Conservation (phyloP, 2,113 vertebrate species). For the Myocastor coypus region DNA sequence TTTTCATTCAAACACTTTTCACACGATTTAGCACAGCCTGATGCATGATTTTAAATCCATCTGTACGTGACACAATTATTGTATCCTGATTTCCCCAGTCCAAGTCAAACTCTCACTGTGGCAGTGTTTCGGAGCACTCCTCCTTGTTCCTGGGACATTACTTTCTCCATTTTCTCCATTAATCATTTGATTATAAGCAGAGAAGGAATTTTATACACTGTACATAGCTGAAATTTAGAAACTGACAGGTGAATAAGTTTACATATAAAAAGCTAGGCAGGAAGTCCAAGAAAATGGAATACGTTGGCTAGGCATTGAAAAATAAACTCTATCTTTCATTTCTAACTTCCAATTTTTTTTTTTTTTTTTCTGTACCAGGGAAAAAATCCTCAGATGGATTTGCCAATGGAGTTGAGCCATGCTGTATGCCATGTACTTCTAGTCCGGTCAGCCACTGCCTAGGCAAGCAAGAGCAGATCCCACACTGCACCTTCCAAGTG, state of each 20-base stretch:
- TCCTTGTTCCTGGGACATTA: conserved; percentile 49
- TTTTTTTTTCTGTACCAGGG: neutral
- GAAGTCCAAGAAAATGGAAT: neutral
- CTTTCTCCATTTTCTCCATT: conserved; percentile 39
- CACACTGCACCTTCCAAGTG: conserved; percentile 48
- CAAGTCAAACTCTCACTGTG: conserved; percentile 57
- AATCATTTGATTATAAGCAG: conserved; percentile 55
- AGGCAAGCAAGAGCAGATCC: conserved; percentile 47
- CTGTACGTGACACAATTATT: conserved; percentile 72
- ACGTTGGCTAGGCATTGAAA: neutral
- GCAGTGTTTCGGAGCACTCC: neutral
- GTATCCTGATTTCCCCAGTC: conserved; percentile 59
- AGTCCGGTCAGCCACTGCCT: neutral
- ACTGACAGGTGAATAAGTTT: conserved; percentile 42
- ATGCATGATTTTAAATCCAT: conserved; percentile 65
- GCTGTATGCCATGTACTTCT: neutral
- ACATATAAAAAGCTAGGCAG: neutral
- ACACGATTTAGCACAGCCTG: conserved; percentile 80
- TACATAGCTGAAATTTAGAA: conserved; percentile 52
- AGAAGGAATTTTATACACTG: conserved; percentile 13
- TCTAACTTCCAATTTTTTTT: neutral
- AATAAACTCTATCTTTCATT: neutral
- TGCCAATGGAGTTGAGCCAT: conserved; percentile 54
- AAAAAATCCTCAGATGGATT: neutral
- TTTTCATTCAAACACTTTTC: conserved; percentile 79